Conservation (phyloP, 2,888 invertebrate genomes). For the Lutraria lutraria region DNA sequence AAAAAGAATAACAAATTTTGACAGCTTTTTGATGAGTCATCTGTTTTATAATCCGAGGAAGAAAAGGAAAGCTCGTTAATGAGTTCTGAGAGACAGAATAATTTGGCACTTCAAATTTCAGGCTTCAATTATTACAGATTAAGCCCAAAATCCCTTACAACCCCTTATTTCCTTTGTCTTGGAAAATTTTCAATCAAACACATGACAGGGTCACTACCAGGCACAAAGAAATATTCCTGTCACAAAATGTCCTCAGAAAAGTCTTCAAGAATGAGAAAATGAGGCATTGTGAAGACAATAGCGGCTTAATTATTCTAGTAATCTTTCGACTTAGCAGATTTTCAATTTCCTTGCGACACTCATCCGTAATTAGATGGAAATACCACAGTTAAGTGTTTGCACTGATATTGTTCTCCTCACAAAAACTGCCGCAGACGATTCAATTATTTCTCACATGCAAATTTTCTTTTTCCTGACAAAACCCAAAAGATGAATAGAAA, state of each 20-base stretch:
- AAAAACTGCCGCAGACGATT: conserved; percentile 10
- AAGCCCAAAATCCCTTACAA: conserved; percentile 12
- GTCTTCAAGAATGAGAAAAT: conserved; percentile 10
- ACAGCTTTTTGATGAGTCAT: conserved; percentile 8
- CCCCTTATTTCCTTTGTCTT: conserved; percentile 33
- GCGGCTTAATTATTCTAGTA: conserved; percentile 33
- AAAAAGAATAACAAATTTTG: background rate
- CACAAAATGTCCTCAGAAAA: conserved; percentile 17
- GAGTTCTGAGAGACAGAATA: conserved; percentile 18
- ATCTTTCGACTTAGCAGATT: conserved; percentile 21
- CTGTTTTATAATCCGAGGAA: background rate
- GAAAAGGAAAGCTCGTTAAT: background rate
- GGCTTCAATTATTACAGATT: conserved; percentile 23
- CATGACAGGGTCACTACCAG: background rate
- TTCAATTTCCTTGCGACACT: conserved; percentile 35
- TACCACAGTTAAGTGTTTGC: background rate
- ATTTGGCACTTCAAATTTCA: conserved; percentile 29
- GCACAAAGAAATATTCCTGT: conserved; percentile 34
- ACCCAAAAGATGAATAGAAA: background rate
- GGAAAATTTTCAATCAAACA: conserved; percentile 24
- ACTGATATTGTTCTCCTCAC: conserved; percentile 30
- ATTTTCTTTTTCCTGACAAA: conserved; percentile 9
- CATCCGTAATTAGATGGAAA: conserved; percentile 29
- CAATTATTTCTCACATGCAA: conserved; percentile 43
- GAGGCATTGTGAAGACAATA: conserved; percentile 24